phyloP scores from a whole-genome alignment of 1,140 invertebrate genomes.

The Antheraea pernyi region DNA sequence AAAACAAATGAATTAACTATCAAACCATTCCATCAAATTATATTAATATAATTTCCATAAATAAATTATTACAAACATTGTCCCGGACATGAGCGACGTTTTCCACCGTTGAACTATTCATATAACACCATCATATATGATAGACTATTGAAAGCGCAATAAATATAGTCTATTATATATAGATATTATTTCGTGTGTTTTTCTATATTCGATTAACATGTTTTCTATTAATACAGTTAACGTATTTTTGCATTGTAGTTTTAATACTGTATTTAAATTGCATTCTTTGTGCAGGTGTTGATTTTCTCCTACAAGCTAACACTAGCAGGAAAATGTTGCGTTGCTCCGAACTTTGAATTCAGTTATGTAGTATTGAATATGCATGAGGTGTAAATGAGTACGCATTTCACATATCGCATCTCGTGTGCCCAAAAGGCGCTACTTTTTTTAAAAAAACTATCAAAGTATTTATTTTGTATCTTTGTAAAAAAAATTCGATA shows the following conservation, averaged over 20 bases:
- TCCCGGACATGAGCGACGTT: conserved; percentile 61
- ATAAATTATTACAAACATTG: conserved; percentile 11
- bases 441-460: conserved; percentile 42
- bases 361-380: conserved; percentile 47
- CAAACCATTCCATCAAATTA: conserved; percentile 34
- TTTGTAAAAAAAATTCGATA: conserved; percentile 20
- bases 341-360: conserved; percentile 59
- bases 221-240: conserved; percentile 57
- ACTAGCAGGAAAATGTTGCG: conserved; percentile 77
- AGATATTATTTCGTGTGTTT: conserved; percentile 39
- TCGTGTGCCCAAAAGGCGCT: conserved; percentile 35
- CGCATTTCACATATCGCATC: conserved; percentile 53
- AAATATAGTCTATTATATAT: conserved; percentile 43
- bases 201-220: conserved; percentile 55
- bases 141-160: conserved; percentile 34
- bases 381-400: conserved; percentile 59
- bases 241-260: conserved; percentile 73
- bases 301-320: conserved; percentile 74
- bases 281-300: conserved; percentile 77
- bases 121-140: conserved; percentile 35
- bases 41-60: neutral
- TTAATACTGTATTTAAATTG: conserved; percentile 66
- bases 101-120: conserved; percentile 46
- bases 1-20: conserved; percentile 70
- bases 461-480: conserved; percentile 21